These are phyloP conservation scores for Chromis chromis DNA, from an alignment of 2,797 vertebrate genomes.

Conservation along the genomic window DNA sequence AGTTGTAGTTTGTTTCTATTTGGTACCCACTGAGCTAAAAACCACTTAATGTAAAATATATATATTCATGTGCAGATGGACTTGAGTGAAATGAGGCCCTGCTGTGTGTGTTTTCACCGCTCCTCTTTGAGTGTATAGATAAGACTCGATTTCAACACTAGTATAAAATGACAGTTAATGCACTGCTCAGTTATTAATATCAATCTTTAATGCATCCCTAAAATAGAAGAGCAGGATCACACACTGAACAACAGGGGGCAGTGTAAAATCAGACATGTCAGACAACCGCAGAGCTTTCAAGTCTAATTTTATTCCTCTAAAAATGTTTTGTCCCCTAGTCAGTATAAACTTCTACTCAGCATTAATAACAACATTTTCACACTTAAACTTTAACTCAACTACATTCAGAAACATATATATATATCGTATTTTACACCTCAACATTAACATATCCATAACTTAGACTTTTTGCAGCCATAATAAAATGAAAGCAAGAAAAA, in stretches of 20 bases:
- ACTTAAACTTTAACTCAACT: slow-evolving; percentile 48
- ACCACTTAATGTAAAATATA: background rate
- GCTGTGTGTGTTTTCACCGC: background rate
- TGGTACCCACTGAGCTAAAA: background rate
- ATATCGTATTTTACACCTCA: slow-evolving; percentile 64
- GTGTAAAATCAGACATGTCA: slow-evolving; percentile 71
- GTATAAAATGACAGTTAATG: slow-evolving; percentile 14
- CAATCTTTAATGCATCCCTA: slow-evolving; percentile 13
- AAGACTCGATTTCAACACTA: background rate
- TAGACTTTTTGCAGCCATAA: slow-evolving; percentile 30
- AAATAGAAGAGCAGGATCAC: slow-evolving; percentile 29
- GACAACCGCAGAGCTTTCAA: slow-evolving; percentile 64
- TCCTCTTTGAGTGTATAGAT: background rate
- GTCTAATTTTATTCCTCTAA: slow-evolving; percentile 78
- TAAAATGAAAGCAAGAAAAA: slow-evolving; percentile 51
- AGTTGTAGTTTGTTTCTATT: background rate
- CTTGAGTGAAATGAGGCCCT: background rate
- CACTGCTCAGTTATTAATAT: slow-evolving; percentile 7
- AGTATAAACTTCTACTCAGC: slow-evolving; percentile 63
- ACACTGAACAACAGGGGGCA: slow-evolving; percentile 68
- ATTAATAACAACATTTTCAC: slow-evolving; percentile 65
- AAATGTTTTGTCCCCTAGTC: slow-evolving; percentile 52
- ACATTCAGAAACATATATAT: slow-evolving; percentile 48
- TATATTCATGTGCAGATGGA: slow-evolving; percentile 6
- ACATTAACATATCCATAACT: slow-evolving; percentile 40